These are phyloP conservation scores for Synaphobranchus kaupii DNA, from an alignment of 2,797 vertebrate species.

Conservation along the genomic window DNA sequence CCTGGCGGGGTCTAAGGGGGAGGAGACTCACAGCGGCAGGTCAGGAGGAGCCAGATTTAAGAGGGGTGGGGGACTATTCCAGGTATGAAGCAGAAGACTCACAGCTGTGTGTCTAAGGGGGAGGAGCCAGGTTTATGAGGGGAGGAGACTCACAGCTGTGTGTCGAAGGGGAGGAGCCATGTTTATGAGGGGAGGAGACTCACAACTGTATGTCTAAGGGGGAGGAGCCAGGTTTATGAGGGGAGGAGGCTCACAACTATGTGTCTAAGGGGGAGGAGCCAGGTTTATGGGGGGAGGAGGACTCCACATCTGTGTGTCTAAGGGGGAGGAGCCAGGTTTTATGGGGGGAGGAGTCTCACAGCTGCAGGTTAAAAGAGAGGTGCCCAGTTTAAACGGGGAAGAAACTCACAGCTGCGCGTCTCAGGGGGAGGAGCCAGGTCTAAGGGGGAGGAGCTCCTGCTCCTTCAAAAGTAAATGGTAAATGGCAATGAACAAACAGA, in stretches of 20 bases:
- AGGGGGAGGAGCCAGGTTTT: conserved; percentile 36
- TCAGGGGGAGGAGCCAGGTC: conserved; percentile 33
- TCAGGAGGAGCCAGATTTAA: background rate
- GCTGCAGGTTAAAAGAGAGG: conserved; percentile 36
- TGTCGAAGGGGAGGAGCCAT: conserved; percentile 39
- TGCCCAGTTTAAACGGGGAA: conserved; percentile 43
- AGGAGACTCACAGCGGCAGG: background rate
- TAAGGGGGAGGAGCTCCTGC: conserved; percentile 44
- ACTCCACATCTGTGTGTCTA: background rate
- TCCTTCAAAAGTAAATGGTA: conserved; percentile 44
- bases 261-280: background rate
- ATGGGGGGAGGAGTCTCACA: conserved; percentile 47
- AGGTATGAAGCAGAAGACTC: background rate
- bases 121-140: conserved; percentile 38
- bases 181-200: conserved; percentile 49
- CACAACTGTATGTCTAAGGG: conserved; percentile 43
- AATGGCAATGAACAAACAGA: conserved; percentile 22
- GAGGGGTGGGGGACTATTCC: conserved; percentile 27
- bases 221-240: conserved; percentile 41
- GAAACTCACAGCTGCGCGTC: conserved; percentile 49
- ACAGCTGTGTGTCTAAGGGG: background rate
- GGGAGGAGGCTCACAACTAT: conserved; percentile 48
- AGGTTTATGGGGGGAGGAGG: conserved; percentile 30
- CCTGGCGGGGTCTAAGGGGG: background rate
- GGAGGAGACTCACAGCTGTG: conserved; percentile 48